phyloP scores from a whole-genome alignment of 2,888 invertebrate genomes.

The Caenorhabditis japonica region DNA sequence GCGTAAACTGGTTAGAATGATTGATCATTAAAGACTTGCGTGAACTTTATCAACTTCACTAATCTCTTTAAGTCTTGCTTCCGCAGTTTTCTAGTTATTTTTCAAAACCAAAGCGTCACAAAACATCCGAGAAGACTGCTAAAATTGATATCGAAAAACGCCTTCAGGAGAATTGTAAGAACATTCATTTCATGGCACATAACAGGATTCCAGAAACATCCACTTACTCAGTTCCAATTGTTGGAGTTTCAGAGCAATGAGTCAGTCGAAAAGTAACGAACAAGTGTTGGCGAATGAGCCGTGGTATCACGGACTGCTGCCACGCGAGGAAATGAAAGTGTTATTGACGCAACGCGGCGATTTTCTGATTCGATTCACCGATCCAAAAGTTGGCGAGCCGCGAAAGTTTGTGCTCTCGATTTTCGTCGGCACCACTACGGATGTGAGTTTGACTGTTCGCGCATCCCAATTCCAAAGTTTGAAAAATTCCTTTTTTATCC shows the following conservation, averaged over 20 bases:
- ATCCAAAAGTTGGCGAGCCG: slow-evolving; percentile 55
- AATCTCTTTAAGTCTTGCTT: no score
- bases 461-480: no score
- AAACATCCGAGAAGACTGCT: background rate
- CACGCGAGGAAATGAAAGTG: slow-evolving; percentile 67
- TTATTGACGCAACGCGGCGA: slow-evolving; percentile 59
- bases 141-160: slow-evolving; percentile 10
- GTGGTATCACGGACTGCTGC: slow-evolving; percentile 66
- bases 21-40: no score
- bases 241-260: slow-evolving; percentile 13
- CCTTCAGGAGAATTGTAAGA: slow-evolving; percentile 7
- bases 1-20: no score
- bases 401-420: slow-evolving; percentile 60
- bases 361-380: slow-evolving; percentile 64
- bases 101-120: no score
- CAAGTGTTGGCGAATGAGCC: slow-evolving; percentile 31
- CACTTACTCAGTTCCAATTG: no score
- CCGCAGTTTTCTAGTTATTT: no score
- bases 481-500: slow-evolving; percentile 8
- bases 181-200: no score
- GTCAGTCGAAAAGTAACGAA: background rate
- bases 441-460: slow-evolving; percentile 4
- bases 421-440: slow-evolving; percentile 16
- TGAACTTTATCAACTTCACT: no score
- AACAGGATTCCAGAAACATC: no score